Evolutionary conservation across 2,888 invertebrate genomes (phyloP), one percentile per base, ranked within the genome.

Genomic region (Cataglyphis livida): DNA sequence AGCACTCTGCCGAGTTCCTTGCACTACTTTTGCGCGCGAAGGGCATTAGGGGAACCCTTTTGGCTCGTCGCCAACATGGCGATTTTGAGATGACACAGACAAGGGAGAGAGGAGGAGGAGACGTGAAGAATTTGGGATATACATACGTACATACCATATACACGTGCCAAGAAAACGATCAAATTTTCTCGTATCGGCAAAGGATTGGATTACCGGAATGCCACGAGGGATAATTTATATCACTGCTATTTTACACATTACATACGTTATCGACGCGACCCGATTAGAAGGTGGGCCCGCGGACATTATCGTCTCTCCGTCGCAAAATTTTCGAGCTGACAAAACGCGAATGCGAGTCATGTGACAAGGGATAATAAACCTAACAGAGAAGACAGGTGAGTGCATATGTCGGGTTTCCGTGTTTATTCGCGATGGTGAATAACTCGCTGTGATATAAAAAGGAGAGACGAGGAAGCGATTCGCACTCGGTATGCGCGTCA

Each of bases 341-440:
- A 41, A 41, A 5, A 21, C 15, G 51, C 21, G 48, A 62, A 21
- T 51, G 48, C 62, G 41, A n/a, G 35, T 65, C 54, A 78, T 81
- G 78, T 83, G 74, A 86, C 85, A 85, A 88, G 88, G 84, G 89
- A 85, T 87, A 68, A 83, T 86, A 87, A 87, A 91, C 83, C 15
- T 86, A 71, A 86, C 88, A 86, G 85, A 88, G 83, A 73, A 71
- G 62, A 28, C 28, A 28, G 65, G 81, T 85, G 88, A 85, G 86
- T 87, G 83, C 90, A 88, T 90, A 90, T 89, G 90, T 48, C 86
- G 84, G 84, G 84, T 84, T 79, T 71, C 83, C 73, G 59, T 90
- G 86, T 90, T 90, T 90, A 84, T 89, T 90, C 89, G 82, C 83
- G 85, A 74, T 21, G 83, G 78, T 84, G 90, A 90, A 90, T 90